These are phyloP conservation scores for Uloborus plumipes DNA, from an alignment of 2,888 invertebrate genomes.

Conservation along the genomic window DNA sequence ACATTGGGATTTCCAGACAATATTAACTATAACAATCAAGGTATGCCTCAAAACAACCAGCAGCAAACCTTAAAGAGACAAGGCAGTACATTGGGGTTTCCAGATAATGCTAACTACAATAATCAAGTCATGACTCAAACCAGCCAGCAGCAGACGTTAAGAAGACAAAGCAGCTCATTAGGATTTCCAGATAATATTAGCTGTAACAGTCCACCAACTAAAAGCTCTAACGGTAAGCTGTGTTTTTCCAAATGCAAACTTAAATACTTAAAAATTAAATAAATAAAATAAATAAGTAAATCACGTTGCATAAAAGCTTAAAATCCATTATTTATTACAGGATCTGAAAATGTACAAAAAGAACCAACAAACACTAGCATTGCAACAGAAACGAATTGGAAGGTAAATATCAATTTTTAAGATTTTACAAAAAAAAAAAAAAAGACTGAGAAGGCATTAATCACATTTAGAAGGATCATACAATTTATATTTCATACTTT, in stretches of 20 bases:
- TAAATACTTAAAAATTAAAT: no score
- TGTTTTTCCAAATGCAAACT: neutral
- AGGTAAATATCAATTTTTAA: constrained; percentile 21
- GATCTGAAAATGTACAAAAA: constrained; percentile 1
- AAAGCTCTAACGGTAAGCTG: neutral
- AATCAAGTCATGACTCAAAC: constrained; percentile 1
- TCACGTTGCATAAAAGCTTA: no score
- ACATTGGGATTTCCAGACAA: constrained; percentile 11
- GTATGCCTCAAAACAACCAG: constrained; percentile 65
- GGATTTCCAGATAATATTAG: constrained; percentile 10
- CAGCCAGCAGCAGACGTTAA: constrained; percentile 74
- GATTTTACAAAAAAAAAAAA: neutral
- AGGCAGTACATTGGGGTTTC: constrained; percentile 53
- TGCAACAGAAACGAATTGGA: constrained; percentile 34
- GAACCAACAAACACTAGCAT: constrained; percentile 5
- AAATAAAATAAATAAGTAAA: no score
- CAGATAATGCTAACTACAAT: neutral
- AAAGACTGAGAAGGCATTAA: neutral
- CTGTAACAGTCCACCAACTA: neutral
- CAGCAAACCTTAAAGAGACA: constrained; percentile 77
- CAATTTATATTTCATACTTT: constrained; percentile 5
- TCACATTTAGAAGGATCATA: neutral
- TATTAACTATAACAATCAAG: neutral
- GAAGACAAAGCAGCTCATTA: constrained; percentile 72
- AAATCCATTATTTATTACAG: constrained; percentile 12